Percentiles rank a stretch among this genome's conserved stretches.
Evolutionary conservation across 2,888 invertebrate species (phyloP).

Genomic region (Miltochrista miniata): DNA sequence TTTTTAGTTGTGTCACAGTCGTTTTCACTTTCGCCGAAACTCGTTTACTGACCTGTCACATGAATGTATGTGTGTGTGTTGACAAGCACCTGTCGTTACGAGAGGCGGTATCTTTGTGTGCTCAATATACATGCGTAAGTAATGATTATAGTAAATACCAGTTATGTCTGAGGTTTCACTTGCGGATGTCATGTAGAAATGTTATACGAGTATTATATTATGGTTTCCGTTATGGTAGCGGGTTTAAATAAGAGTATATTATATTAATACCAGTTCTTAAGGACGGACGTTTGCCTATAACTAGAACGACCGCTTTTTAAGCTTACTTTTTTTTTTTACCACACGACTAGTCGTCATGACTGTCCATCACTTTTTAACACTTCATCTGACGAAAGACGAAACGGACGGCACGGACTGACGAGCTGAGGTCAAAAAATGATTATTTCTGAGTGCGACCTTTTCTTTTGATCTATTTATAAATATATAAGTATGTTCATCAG

Average conservation of each 20-base stretch:
- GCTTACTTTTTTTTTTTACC: too few species aligned
- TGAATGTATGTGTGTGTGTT: slow-evolving; percentile 30
- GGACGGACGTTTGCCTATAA: too few species aligned
- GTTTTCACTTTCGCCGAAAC: slow-evolving; percentile 54
- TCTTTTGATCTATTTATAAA: too few species aligned
- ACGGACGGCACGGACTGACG: too few species aligned
- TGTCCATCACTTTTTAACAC: too few species aligned
- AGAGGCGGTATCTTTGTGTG: background rate
- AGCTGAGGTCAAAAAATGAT: too few species aligned
- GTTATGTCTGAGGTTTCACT: background rate
- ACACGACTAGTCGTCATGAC: too few species aligned
- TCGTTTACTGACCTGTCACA: slow-evolving; percentile 30
- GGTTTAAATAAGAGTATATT: background rate
- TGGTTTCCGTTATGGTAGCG: background rate
- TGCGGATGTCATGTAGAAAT: background rate
- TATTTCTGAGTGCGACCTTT: too few species aligned
- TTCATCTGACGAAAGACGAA: too few species aligned
- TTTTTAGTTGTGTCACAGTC: slow-evolving; percentile 31
- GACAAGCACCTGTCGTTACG: slow-evolving; percentile 12
- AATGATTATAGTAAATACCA: background rate
- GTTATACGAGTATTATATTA: background rate
- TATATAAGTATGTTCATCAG: too few species aligned
- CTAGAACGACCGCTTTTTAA: too few species aligned
- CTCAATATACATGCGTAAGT: background rate
- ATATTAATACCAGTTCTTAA: too few species aligned